Base-by-base conservation (phyloP, 2,888 invertebrate species). In the Philereme transversata region DNA sequence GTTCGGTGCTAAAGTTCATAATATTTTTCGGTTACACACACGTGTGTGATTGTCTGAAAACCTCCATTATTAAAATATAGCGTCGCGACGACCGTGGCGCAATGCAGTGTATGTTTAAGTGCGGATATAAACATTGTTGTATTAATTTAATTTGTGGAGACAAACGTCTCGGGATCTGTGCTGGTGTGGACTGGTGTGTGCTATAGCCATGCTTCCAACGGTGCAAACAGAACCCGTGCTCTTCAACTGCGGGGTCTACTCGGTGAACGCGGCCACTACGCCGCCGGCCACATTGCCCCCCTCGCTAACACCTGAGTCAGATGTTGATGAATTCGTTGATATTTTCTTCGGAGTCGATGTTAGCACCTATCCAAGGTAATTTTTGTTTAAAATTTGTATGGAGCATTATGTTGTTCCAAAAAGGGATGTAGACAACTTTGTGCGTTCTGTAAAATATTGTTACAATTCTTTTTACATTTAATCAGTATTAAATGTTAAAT, bases 91-190 rank as follows among this genome's bases (percentile, higher is more conserved):
- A 84, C 82, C 82, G 90, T 90, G 90, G 91, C 90, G 91, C 91
- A 91, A 91, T 92, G 91, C 91, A 88, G 90, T 90, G 89, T 88
- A 87, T 89, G 87, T 90, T 89, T 86, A 81, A 83, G 82, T 86
- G 83, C 83, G 85, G 82, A 86, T 86, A 86, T 78, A 75, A 82
- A 81, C 79, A 83, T 86, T 88, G 88, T 82, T 79, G 76, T 86
- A 84, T 79, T 73, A 82, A 84, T 80, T 81, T 84, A 73, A 81
- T 81, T 73, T 75, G 79, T 73, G 80, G 76, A 83, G 81, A 83
- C 76, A 69, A 75, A 77, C 73, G 74, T 83, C 75, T 78, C 69
- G 76, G 79, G 74, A 83, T 77, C 68, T 81, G 83, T 82, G 81
- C 77, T 63, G 77, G 83, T 78, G 82, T 79, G 75, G 77, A 74